phyloP scores from a whole-genome alignment of 2,797 vertebrate genomes.

The Sandelia bainsii region DNA sequence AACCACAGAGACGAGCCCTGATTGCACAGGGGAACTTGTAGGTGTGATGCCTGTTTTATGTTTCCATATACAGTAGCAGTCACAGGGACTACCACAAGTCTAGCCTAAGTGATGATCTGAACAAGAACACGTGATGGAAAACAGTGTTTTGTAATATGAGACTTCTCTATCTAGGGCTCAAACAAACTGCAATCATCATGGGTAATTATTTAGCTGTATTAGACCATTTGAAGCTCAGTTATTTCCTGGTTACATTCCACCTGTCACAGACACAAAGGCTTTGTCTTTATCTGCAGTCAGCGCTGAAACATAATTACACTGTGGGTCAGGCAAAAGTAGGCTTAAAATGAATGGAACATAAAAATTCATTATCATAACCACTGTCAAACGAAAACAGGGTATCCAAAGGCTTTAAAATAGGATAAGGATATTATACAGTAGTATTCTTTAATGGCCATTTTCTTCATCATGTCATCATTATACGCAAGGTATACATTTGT shows the following conservation, averaged over 20 bases:
- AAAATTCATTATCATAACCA: constrained; percentile 56
- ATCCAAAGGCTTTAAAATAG: constrained; percentile 37
- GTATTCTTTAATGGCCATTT: constrained; percentile 41
- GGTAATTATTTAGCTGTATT: constrained; percentile 75
- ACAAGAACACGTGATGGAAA: constrained; percentile 51
- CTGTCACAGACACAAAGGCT: constrained; percentile 76
- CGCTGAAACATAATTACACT: constrained; percentile 75
- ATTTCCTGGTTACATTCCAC: constrained; percentile 79
- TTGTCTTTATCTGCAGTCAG: constrained; percentile 73
- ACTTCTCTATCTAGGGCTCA: constrained; percentile 52
- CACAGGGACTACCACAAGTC: constrained; percentile 48
- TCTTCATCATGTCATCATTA: neutral
- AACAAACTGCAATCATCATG: constrained; percentile 73
- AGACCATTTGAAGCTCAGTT: constrained; percentile 73
- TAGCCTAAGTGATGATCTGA: constrained; percentile 45
- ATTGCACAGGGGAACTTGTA: constrained; percentile 66
- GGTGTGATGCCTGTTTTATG: constrained; percentile 70
- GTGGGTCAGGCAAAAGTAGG: constrained; percentile 62
- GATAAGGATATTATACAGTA: constrained; percentile 37
- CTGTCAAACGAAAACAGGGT: constrained; percentile 61
- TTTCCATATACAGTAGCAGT: constrained; percentile 58
- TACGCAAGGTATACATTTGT: constrained; percentile 16
- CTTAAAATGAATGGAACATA: constrained; percentile 58
- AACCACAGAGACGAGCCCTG: constrained; percentile 71
- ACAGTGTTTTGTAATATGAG: constrained; percentile 64